Conservation (phyloP, 2,888 invertebrate genomes). For the Oasisia sp. region DNA sequence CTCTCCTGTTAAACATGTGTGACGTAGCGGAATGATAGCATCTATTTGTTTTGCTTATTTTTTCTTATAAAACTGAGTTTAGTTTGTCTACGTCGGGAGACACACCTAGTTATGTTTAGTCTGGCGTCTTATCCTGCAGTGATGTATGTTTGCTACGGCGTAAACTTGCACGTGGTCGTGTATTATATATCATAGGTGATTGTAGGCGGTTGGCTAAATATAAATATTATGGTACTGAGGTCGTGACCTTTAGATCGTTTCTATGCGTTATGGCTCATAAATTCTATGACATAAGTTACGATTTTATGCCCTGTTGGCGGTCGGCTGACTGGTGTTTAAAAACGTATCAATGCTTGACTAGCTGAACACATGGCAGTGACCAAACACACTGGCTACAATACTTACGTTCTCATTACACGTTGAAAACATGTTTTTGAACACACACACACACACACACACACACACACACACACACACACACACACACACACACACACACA, state of each 20-base stretch:
- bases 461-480: background rate
- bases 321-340: background rate
- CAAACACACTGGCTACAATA: background rate
- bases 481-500: background rate
- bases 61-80: background rate
- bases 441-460: background rate
- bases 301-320: background rate
- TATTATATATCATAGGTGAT: background rate
- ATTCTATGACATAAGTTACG: background rate
- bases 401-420: background rate
- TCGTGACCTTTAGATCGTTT: background rate
- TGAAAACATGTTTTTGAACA: background rate
- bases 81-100: background rate
- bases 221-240: background rate
- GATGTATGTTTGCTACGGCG: background rate
- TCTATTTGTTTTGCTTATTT: background rate
- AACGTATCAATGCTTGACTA: background rate
- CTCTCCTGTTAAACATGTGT: no score
- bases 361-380: background rate
- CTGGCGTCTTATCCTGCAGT: background rate
- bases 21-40: background rate
- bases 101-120: background rate
- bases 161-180: background rate
- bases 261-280: background rate
- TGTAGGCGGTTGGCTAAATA: background rate